Conservation (phyloP, 2,113 vertebrate genomes). For the Acinonyx jubatus region DNA sequence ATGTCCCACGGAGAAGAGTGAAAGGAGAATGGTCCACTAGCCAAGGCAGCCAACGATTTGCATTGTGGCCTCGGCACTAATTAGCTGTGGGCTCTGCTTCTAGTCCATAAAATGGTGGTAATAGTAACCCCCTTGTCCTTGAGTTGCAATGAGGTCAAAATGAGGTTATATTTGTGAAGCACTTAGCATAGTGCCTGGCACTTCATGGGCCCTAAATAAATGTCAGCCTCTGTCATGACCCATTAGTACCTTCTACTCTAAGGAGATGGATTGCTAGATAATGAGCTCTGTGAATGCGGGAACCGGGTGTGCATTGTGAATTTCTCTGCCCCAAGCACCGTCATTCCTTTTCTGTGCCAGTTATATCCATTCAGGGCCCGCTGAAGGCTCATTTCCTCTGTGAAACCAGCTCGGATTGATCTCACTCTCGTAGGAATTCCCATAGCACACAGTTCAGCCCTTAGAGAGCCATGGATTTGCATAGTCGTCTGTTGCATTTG, state of each 20-base stretch:
- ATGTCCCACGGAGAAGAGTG: neutral
- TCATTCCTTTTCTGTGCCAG: neutral
- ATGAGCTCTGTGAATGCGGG: neutral
- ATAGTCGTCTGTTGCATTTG: accelerated
- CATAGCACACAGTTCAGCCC: neutral
- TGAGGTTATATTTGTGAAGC: neutral
- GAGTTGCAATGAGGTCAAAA: neutral
- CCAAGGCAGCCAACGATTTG: neutral
- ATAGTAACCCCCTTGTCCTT: neutral
- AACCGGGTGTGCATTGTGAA: neutral
- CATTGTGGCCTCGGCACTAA: neutral
- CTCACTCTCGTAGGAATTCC: neutral
- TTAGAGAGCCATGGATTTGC: neutral
- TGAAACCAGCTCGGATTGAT: neutral
- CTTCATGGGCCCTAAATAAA: neutral
- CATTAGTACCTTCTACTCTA: neutral
- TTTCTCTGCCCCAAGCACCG: neutral
- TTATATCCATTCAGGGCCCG: neutral
- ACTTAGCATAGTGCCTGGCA: neutral
- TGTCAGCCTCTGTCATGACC: neutral
- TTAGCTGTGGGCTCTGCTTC: neutral
- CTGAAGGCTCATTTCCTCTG: neutral
- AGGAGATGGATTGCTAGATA: neutral
- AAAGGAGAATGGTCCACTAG: neutral
- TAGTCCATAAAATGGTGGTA: neutral